A percentile compares a stretch with the other conserved stretches of the same genome.
These are phyloP conservation scores for Achroia grisella DNA, from an alignment of 1,140 invertebrate species.

Conservation along the genomic window DNA sequence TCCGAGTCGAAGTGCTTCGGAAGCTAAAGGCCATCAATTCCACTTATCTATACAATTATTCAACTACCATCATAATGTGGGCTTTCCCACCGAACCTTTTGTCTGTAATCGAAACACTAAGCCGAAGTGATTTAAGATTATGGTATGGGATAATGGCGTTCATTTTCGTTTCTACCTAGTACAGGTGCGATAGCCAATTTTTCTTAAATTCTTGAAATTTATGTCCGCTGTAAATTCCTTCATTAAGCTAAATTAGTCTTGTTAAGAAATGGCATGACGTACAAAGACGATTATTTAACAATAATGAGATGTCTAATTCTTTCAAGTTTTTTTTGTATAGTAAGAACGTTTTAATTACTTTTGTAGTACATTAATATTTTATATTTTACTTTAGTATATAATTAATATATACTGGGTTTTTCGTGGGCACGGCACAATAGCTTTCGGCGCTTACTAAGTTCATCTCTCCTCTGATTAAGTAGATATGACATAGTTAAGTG, in stretches of 20 bases:
- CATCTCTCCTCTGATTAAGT: no score
- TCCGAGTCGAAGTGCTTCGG: neutral
- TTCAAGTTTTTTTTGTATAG: no score
- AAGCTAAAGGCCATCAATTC: constrained; percentile 40
- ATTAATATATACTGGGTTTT: no score
- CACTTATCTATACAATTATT: constrained; percentile 65
- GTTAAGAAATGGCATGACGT: constrained; percentile 4
- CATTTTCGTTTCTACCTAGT: constrained; percentile 44
- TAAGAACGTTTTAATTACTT: no score
- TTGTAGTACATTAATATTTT: no score
- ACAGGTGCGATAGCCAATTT: constrained; percentile 45
- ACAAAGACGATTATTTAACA: neutral
- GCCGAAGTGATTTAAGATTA: constrained; percentile 68
- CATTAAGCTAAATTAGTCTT: constrained; percentile 18
- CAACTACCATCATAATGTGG: constrained; percentile 64
- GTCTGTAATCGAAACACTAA: constrained; percentile 65
- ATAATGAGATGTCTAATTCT: no score
- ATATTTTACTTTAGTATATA: no score
- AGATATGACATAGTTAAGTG: no score
- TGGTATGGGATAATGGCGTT: constrained; percentile 60
- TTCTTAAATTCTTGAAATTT: constrained; percentile 43
- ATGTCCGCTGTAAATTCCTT: constrained; percentile 23
- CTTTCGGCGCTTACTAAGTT: no score
- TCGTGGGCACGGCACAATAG: no score
- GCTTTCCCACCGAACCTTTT: constrained; percentile 54